phyloP scores from a whole-genome alignment of 2,888 invertebrate species.

The Chaetoderma sp. region DNA sequence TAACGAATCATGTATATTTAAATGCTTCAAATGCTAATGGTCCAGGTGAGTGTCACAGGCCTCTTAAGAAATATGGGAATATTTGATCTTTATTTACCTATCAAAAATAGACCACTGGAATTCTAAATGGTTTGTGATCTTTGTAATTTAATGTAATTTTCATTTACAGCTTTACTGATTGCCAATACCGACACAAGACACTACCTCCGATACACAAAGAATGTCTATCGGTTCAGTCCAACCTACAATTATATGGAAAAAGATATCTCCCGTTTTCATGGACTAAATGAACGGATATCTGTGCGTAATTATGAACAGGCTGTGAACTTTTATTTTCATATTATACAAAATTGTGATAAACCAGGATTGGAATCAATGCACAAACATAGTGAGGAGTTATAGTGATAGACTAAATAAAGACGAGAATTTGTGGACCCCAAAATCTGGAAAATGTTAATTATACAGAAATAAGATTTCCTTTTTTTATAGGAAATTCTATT shows the following conservation, averaged over 20 bases:
- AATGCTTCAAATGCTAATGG: too few species aligned
- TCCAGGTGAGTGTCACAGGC: too few species aligned
- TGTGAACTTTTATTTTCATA: slow-evolving; percentile 71
- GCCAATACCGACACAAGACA: slow-evolving; percentile 72
- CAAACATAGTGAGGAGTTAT: slow-evolving; percentile 40
- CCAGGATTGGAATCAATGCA: slow-evolving; percentile 38
- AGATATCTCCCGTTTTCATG: slow-evolving; percentile 70
- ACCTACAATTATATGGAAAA: slow-evolving; percentile 55
- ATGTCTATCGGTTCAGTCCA: slow-evolving; percentile 71
- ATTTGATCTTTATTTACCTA: too few species aligned
- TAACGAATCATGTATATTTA: too few species aligned
- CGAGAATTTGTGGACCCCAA: too few species aligned
- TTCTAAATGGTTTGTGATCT: too few species aligned
- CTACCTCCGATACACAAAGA: slow-evolving; percentile 68
- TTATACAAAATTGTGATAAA: slow-evolving; percentile 70
- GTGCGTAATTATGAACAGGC: slow-evolving; percentile 69
- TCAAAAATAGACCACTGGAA: too few species aligned
- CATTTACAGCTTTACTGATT: slow-evolving; percentile 56
- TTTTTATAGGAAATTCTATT: too few species aligned
- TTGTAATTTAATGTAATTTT: slow-evolving; percentile 1
- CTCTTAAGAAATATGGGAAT: too few species aligned
- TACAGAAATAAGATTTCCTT: too few species aligned
- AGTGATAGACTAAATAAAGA: too few species aligned
- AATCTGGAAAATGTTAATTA: too few species aligned
- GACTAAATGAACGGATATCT: slow-evolving; percentile 71